Evolutionary conservation across 1,140 invertebrate genomes (phyloP), one percentile per base, ranked within the genome.

Genomic region (Drosophila tani): DNA sequence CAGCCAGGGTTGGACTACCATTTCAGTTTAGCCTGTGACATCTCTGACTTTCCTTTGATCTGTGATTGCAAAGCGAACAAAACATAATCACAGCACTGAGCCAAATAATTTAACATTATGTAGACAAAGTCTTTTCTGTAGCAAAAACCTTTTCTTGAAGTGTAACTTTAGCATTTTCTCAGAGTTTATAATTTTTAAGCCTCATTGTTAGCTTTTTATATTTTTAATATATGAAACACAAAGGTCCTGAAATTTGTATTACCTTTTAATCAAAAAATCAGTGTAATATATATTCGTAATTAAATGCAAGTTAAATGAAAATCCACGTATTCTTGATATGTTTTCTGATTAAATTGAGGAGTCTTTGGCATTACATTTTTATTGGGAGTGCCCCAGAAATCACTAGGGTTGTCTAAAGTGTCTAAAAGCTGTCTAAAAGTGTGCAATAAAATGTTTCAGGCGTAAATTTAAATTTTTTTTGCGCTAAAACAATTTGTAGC

Each of bases 21-120:
- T 17, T 19, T 32, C 56, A 6, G 29, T 17, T 66, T 14, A n/a
- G 51, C 9, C 11, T 17, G 21, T 45, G 56, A 65, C 56, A 62
- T 58, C 41, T 27, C 14, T 17, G 66, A 66, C 60, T 43, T 51
- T 1, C 29, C 60, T 69, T 69, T 69, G 67, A 69, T 70, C 63
- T 51, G 27, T 45, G 66, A 63, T 27, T 17, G 57, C 19, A 17
- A 24, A 4, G 14, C 57, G 27, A 27, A 46, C 41, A 21, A 11
- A 17, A 11, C 11, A 45, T 45, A 45, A 29, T 24, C 15, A 19
- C 27, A n/a, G 2, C 63, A 63, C 63, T 66, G 57, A 40, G 21
- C 8, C 5, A 57, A 64, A 60, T 32, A 29, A n/a, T 38, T 24
- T 4, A 3, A 24, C 3, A 45, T 14, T 3, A 8, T n/a, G n/a